Percentiles rank a stretch among this genome's conserved stretches.
phyloP scores from a whole-genome alignment of 2,113 vertebrate species.

The Lates calcarifer region DNA sequence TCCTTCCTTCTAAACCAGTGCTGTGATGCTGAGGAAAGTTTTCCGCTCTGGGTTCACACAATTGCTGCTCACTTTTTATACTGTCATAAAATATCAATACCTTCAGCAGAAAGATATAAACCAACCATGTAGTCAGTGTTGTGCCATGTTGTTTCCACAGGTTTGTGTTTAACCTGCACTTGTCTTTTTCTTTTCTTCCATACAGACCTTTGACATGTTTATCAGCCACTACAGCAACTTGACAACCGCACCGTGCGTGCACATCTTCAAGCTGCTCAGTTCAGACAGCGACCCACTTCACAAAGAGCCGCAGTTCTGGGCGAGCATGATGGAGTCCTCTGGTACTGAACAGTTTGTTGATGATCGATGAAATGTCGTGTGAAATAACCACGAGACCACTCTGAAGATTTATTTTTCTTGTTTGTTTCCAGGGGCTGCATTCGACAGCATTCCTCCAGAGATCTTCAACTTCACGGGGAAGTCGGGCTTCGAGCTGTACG shows the following conservation, averaged over 20 bases:
- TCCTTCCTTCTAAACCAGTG: neutral
- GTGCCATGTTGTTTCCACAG: too few relatives aligned
- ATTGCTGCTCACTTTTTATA: too few relatives aligned
- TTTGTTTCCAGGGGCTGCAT: conserved; percentile 85
- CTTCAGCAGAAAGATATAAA: too few relatives aligned
- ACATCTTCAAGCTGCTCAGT: conserved; percentile 92
- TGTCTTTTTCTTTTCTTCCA: conserved; percentile 4
- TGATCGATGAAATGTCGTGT: too few relatives aligned
- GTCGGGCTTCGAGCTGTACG: conserved; percentile 89
- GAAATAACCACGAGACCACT: neutral
- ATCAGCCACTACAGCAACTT: conserved; percentile 96
- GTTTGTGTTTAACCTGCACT: neutral
- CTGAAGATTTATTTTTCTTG: neutral
- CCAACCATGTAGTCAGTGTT: too few relatives aligned
- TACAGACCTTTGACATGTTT: conserved; percentile 96
- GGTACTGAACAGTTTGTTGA: conserved; percentile 73
- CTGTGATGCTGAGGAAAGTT: too few relatives aligned
- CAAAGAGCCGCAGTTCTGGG: conserved; percentile 94
- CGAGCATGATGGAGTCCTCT: conserved; percentile 96
- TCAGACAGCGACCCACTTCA: conserved; percentile 88
- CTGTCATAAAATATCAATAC: too few relatives aligned
- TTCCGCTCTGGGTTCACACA: too few relatives aligned
- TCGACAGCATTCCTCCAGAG: conserved; percentile 89
- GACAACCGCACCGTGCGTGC: conserved; percentile 90
- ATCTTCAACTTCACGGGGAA: conserved; percentile 93